These are phyloP conservation scores for Pogonomyrmex barbatus DNA, from an alignment of 1,140 invertebrate genomes.

Conservation along the genomic window DNA sequence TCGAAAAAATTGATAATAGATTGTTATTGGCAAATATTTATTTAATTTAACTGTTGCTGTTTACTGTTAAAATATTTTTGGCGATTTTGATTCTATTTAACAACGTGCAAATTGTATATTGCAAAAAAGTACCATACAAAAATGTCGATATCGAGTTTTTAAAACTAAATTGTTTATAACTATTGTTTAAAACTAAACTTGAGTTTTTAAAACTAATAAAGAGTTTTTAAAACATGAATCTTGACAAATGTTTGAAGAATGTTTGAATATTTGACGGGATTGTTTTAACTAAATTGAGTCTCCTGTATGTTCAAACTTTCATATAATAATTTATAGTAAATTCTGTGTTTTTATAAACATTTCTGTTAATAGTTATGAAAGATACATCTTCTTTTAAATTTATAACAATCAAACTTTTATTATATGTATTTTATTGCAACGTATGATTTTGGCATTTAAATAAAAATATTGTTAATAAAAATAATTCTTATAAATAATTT, in stretches of 20 bases:
- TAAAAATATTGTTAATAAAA: background rate
- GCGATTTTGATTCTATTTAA: slow-evolving; percentile 31
- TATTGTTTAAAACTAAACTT: background rate
- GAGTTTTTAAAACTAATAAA: too few species aligned
- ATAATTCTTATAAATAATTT: background rate
- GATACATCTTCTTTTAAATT: background rate
- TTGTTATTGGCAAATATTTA: slow-evolving; percentile 15
- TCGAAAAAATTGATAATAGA: slow-evolving; percentile 5
- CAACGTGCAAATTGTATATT: background rate
- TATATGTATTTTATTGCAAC: background rate
- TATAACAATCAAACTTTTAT: background rate
- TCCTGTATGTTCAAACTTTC: background rate
- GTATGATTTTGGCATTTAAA: background rate
- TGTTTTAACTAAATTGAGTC: background rate
- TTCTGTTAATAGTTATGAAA: background rate
- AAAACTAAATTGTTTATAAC: background rate
- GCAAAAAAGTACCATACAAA: background rate
- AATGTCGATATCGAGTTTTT: background rate
- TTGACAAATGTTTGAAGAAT: background rate
- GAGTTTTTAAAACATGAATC: too few species aligned
- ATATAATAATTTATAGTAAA: background rate
- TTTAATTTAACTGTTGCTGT: slow-evolving; percentile 13
- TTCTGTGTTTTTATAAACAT: slow-evolving; percentile 9
- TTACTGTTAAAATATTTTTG: slow-evolving; percentile 3
- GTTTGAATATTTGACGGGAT: background rate